Evolutionary conservation across 2,888 invertebrate species (phyloP), one percentile per base, ranked within the genome.

Genomic region (Mamestra brassicae): DNA sequence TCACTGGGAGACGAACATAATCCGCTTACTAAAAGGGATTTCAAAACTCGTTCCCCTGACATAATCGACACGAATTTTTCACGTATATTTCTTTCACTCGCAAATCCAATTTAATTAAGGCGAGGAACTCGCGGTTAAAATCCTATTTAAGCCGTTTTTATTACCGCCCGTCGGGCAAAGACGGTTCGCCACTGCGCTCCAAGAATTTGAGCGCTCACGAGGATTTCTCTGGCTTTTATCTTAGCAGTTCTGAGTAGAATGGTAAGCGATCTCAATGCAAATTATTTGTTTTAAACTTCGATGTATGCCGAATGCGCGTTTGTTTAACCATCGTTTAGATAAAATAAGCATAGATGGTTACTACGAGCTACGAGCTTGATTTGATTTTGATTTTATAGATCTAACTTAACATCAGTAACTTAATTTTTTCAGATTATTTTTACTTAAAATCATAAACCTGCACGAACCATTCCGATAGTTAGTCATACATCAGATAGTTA

Each of bases 91-190:
- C 96, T 95, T 96, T 95, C 94, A 94, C 92, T 94, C 94, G 93
- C 95, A 96, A 95, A 96, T 96, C 96, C 95, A 96, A 96, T 96
- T 96, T 96, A 96, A 96, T 96, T 96, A 96, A 96, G 95, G 95
- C 95, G 94, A 93, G 94, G 94, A 95, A 95, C 95, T 95, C 95
- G 96, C 94, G 96, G 96, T 96, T 95, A 95, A 96, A 96, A 96
- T 96, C 96, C 96, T 95, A 94, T 96, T 95, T 96, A 95, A 96
- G 96, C 96, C 95, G 95, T 96, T 96, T 96, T 96, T 96, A 96
- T 96, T 96, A 96, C 96, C 95, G 93, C 94, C 95, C 94, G 95
- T 90, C 95, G 95, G 94, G 96, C 94, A 94, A 95, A 95, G 96
- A 95, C 94, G 95, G 92, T 94, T 94, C 92, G 93, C 95, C 94